These are phyloP conservation scores for Paragorgia papillata DNA, from an alignment of 92 coral and sea anemone species.

Conservation along the genomic window DNA sequence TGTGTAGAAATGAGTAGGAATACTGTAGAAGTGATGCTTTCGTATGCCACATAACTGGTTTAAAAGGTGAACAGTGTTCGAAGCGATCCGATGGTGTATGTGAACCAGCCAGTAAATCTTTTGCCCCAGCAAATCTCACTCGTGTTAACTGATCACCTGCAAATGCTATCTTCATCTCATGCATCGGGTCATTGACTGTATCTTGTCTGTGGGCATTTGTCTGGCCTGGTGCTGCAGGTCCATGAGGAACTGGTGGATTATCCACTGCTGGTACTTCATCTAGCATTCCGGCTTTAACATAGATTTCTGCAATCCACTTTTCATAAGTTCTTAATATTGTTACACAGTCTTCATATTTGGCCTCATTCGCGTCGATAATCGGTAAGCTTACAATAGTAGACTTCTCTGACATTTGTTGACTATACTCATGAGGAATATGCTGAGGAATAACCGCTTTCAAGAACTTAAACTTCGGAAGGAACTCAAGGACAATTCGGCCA, in stretches of 20 bases:
- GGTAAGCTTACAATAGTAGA: constrained; percentile 59
- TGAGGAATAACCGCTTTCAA: constrained; percentile 47
- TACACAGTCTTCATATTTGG: too few species aligned
- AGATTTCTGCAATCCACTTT: constrained; percentile 63
- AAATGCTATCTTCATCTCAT: constrained; percentile 56
- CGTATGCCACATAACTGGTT: constrained; percentile 72
- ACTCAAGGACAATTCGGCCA: constrained; percentile 49
- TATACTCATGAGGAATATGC: constrained; percentile 55
- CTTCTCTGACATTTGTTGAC: constrained; percentile 60
- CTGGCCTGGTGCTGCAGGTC: constrained; percentile 64
- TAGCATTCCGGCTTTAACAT: constrained; percentile 60
- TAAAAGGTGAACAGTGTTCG: too few species aligned
- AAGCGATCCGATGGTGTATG: too few species aligned
- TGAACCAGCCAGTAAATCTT: constrained; percentile 60
- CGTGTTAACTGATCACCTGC: constrained; percentile 67
- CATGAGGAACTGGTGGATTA: constrained; percentile 56
- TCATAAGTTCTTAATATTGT: constrained; percentile 53
- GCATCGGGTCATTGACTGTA: constrained; percentile 62
- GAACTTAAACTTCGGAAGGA: constrained; percentile 56
- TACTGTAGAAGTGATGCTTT: constrained; percentile 63
- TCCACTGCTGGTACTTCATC: constrained; percentile 43
- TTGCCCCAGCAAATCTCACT: too few species aligned
- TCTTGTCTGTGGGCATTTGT: constrained; percentile 54
- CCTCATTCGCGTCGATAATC: too few species aligned
- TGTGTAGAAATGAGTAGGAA: constrained; percentile 67